Base-by-base conservation (phyloP, 2,797 vertebrate genomes). In the Carapus acus region DNA sequence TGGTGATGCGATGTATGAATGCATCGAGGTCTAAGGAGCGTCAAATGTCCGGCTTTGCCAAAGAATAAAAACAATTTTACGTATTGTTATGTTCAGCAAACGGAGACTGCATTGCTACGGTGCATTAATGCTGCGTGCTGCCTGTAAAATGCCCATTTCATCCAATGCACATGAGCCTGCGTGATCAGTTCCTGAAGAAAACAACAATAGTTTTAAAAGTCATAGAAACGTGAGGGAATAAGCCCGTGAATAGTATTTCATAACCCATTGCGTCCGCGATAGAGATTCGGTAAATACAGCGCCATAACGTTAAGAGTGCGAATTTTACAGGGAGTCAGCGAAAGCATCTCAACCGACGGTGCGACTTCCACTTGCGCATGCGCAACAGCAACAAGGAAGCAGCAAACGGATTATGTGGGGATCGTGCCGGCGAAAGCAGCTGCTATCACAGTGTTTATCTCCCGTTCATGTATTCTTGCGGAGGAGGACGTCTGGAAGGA, bases 311-410 rank as follows among this genome's bases (percentile, higher is more conserved):
- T 13, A 9, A 3, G 31, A 33, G 5, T 4, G 8, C 14, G 31
- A 13, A 33, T 3, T 33, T 33, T 33, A 33, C 31, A 13, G 14
- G 31, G 31, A 33, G 31, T 33, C 31, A 43, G 0, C 66, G 68
- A 82, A 82, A 27, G 79, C 67, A 71, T 27, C 75, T 8, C 24
- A 1, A 3, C 43, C 18, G 38, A 50, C 15, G 1, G 41, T 1
- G 33, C 5, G 0, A 14, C 9, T 23, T 3, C 6, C 36, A 19
- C 0, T 0, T 33, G 71, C 77, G 82, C 88, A 85, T 78, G 85
- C 83, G 78, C 19, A 43, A 4, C 22, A n/a, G 11, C 4, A 74
- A 59, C 11, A n/a, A 83, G 86, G 84, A 87, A 87, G 86, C 67
- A 40, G 49, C n/a, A 1, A 70, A 48, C 40, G 51, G 76, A 66